These are phyloP conservation scores for Rhea pennata DNA, from an alignment of 2,113 vertebrate species.

Conservation along the genomic window DNA sequence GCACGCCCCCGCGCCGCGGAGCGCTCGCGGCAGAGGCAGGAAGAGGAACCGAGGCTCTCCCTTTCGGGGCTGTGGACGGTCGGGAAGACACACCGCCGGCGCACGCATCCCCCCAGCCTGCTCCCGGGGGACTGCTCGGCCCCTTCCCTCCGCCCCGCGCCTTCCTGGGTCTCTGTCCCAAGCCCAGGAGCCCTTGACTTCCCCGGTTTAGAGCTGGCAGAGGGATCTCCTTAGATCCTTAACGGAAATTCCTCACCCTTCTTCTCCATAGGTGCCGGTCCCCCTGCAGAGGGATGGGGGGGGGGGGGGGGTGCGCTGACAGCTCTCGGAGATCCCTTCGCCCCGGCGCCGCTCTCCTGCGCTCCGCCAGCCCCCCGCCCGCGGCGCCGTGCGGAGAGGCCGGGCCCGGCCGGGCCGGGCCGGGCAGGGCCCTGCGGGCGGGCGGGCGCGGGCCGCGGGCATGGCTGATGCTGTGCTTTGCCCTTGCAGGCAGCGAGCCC, in stretches of 20 bases:
- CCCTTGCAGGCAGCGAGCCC: conserved; percentile 2
- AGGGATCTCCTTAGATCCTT: not conserved
- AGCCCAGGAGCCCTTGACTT: not conserved
- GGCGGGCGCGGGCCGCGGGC: not conserved
- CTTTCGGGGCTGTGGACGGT: not conserved
- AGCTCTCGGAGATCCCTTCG: not conserved
- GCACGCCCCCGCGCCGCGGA: not conserved
- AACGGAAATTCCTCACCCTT: not conserved
- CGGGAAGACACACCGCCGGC: not conserved
- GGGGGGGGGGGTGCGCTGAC: too few relatives aligned
- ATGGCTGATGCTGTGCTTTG: conserved; percentile 12
- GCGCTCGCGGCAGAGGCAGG: not conserved
- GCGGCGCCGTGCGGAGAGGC: not conserved
- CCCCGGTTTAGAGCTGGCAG: not conserved
- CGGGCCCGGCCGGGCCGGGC: not conserved
- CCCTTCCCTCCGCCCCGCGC: not conserved
- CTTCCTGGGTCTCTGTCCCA: not conserved
- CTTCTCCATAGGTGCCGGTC: not conserved
- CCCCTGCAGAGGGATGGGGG: not conserved
- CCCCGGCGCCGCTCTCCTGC: not conserved
- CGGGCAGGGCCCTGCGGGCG: not conserved
- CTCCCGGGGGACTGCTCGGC: not conserved
- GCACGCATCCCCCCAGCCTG: not conserved
- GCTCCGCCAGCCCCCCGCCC: not conserved
- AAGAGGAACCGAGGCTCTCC: not conserved